These are phyloP conservation scores for Ceryle rudis DNA, from an alignment of 2,797 vertebrate genomes.

Conservation along the genomic window DNA sequence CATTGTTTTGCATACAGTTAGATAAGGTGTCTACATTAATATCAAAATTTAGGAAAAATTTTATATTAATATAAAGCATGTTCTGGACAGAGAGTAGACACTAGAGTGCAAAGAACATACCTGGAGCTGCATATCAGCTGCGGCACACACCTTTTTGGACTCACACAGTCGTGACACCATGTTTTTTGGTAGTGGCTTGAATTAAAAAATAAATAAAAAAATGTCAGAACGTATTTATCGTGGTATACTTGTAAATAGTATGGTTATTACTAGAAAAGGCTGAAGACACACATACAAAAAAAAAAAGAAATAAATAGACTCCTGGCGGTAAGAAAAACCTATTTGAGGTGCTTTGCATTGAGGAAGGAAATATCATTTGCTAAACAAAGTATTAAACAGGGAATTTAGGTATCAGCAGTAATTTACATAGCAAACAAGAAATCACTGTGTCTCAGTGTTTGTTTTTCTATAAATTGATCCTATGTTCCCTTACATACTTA, in stretches of 20 bases:
- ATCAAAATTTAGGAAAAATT: neutral
- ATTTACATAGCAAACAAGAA: neutral
- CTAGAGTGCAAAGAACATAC: conserved; percentile 72
- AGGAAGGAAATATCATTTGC: neutral
- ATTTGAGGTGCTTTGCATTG: neutral
- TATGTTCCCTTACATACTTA: neutral
- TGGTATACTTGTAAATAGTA: neutral
- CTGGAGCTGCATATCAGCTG: conserved; percentile 96
- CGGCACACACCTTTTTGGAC: conserved; percentile 96
- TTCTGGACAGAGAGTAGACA: neutral
- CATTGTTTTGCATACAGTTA: neutral
- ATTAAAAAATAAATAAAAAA: conserved; percentile 11
- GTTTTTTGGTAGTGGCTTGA: conserved; percentile 87
- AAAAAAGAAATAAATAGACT: neutral
- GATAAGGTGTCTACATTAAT: neutral
- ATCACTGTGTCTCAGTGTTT: neutral
- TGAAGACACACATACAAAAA: neutral
- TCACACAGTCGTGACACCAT: conserved; percentile 96
- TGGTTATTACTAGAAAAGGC: neutral
- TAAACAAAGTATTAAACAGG: neutral
- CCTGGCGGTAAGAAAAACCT: neutral
- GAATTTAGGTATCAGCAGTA: neutral
- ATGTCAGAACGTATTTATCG: neutral
- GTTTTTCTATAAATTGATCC: neutral
- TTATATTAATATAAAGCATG: neutral